A percentile compares a stretch with the other conserved stretches of the same genome.
Evolutionary conservation across 2,113 vertebrate genomes (phyloP).

Genomic region (Seriola rivoliana): DNA sequence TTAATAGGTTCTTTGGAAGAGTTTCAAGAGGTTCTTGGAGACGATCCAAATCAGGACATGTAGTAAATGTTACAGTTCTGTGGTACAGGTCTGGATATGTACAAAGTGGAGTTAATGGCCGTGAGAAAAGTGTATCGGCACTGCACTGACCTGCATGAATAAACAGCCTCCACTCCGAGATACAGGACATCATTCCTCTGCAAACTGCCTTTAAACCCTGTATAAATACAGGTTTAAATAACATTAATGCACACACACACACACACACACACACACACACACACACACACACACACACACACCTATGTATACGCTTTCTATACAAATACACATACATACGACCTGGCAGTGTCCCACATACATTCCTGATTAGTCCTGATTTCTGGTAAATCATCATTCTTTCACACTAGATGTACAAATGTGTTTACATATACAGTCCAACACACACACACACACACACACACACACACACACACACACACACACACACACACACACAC

Average conservation of each 20-base stretch:
- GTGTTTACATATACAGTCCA: not conserved
- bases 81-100: conserved; percentile 40
- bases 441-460: not conserved
- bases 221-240: conserved; percentile 27
- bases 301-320: not conserved
- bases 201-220: conserved; percentile 17
- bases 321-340: not conserved
- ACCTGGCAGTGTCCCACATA: not conserved
- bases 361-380: not conserved
- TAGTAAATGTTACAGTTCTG: not conserved
- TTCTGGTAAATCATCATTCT: not conserved
- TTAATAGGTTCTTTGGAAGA: conserved; percentile 3
- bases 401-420: not conserved
- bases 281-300: not conserved
- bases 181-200: conserved; percentile 13
- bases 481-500: not conserved
- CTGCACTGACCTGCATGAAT: conserved; percentile 44
- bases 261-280: not conserved
- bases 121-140: conserved; percentile 39
- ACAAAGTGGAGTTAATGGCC: conserved; percentile 35
- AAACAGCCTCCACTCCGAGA: conserved; percentile 44
- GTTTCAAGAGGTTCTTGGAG: conserved; percentile 26
- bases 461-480: too few species aligned
- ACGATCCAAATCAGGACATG: conserved; percentile 9
- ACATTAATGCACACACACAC: not conserved